phyloP scores from a whole-genome alignment of 2,888 invertebrate genomes.

The Amphipyra tragopoginis region DNA sequence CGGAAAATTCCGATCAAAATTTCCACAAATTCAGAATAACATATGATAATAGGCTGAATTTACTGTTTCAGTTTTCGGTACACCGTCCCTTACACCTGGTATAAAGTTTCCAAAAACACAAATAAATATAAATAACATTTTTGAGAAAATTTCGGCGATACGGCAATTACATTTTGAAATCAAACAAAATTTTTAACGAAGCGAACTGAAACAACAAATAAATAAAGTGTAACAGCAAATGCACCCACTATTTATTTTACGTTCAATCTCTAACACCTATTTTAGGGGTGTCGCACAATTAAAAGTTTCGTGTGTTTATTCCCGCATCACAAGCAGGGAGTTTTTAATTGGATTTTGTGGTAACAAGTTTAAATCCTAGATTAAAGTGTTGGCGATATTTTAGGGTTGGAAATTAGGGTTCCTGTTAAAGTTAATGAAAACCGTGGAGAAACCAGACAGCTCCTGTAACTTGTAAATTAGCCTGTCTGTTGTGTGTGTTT shows the following conservation, averaged over 20 bases:
- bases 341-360: constrained; percentile 6
- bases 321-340: background rate
- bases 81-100: too few relatives aligned
- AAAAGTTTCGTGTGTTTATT: background rate
- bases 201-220: too few relatives aligned
- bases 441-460: background rate
- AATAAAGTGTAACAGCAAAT: background rate
- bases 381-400: background rate
- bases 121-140: too few relatives aligned
- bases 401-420: background rate
- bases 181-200: too few relatives aligned
- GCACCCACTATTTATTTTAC: background rate
- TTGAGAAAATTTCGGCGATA: too few relatives aligned
- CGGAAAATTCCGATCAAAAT: too few relatives aligned
- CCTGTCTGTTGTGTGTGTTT: background rate
- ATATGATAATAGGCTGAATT: too few relatives aligned
- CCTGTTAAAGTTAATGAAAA: background rate
- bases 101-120: too few relatives aligned
- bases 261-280: background rate
- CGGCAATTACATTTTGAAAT: too few relatives aligned
- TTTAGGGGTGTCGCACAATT: background rate
- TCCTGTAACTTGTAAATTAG: background rate
- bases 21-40: too few relatives aligned
- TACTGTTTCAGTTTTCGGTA: too few relatives aligned
- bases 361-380: constrained; percentile 1